phyloP scores from a whole-genome alignment of 2,888 invertebrate genomes.

The Cyclophora albipunctata region DNA sequence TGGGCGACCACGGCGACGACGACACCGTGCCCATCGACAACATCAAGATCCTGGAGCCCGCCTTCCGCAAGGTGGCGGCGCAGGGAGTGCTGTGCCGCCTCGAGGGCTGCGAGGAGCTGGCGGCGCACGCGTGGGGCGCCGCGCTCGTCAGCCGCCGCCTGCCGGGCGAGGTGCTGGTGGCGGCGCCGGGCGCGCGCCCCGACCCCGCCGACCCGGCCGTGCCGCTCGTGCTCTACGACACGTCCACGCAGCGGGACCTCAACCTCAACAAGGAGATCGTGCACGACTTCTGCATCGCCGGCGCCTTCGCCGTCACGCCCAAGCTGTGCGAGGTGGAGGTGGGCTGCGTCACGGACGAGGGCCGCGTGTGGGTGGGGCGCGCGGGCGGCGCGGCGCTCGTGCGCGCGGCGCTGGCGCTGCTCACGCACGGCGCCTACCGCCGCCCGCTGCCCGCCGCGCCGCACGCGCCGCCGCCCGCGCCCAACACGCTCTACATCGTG shows the following conservation, averaged over 20 bases:
- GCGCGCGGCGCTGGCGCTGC: slow-evolving; percentile 54
- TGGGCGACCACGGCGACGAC: slow-evolving; percentile 85
- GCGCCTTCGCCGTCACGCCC: slow-evolving; percentile 53
- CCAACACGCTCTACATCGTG: slow-evolving; percentile 60
- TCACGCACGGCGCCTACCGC: slow-evolving; percentile 59
- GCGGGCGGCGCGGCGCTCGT: slow-evolving; percentile 57
- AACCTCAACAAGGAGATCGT: slow-evolving; percentile 78
- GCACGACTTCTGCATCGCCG: slow-evolving; percentile 63
- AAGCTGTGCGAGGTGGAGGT: slow-evolving; percentile 64
- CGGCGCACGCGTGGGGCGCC: slow-evolving; percentile 43
- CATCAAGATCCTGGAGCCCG: slow-evolving; percentile 77
- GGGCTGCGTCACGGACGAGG: slow-evolving; percentile 66
- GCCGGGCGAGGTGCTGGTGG: slow-evolving; percentile 73
- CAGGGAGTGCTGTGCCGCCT: slow-evolving; percentile 84
- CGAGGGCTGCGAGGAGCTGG: slow-evolving; percentile 80
- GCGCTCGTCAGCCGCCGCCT: slow-evolving; percentile 53
- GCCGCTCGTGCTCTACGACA: slow-evolving; percentile 78
- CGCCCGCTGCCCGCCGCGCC: slow-evolving; percentile 64
- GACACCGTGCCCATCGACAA: slow-evolving; percentile 69
- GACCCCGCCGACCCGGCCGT: slow-evolving; percentile 67
- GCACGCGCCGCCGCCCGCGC: slow-evolving; percentile 46
- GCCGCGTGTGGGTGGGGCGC: slow-evolving; percentile 62
- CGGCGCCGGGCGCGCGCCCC: slow-evolving; percentile 60
- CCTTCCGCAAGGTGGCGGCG: slow-evolving; percentile 79
- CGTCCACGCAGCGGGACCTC: slow-evolving; percentile 77